Base-by-base conservation (phyloP, 1,140 invertebrate species). In the Pseudobourletiella spinata region DNA sequence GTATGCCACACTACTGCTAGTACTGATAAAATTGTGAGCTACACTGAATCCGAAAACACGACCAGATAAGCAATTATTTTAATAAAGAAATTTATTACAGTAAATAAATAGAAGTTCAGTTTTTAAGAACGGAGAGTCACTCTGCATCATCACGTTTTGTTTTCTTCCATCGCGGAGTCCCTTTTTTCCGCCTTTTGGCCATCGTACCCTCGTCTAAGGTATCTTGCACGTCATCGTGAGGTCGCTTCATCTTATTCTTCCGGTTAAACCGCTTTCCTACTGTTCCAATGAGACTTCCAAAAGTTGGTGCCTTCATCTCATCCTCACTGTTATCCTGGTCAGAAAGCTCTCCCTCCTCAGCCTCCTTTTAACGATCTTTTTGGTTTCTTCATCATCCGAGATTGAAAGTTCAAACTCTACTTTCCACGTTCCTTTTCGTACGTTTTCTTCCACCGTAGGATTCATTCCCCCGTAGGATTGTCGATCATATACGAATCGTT, bases 381-480 rank as follows among this genome's bases (percentile, higher is more conserved):
- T 46, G n/a, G n/a, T n/a, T n/a, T n/a, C n/a, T n/a, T n/a, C n/a
- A n/a, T 46, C 4, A 46, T 18, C 48, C 15, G 20, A 8, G 14
- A 15, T 32, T 18, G 52, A 32, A 24, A 35, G n/a, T 55, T 55
- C 52, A 35, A 25, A 55, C 14, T 55, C 52, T 4, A 55, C 25
- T 14, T 2, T 55, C 52, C 52, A 55, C 3, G 14, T 4, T 15
- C 52, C 52, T 55, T 55, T 55, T 11, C 52, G 25, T 4, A 55
- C 18, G 22, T 35, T 32, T 18, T 55, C 52, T 24, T 55, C 52
- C 20, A 55, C 52, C 3, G 28, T 32, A n/a, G 52, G 52, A 55
- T 55, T 55, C 52, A 55, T 55, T 35, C 52, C 52, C 20, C 52
- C 52, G 29, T 32, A 55, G 15, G 52, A 55, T 22, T 55, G 52